Base-by-base conservation (phyloP, 2,888 invertebrate species). In the Brenthis hecate region DNA sequence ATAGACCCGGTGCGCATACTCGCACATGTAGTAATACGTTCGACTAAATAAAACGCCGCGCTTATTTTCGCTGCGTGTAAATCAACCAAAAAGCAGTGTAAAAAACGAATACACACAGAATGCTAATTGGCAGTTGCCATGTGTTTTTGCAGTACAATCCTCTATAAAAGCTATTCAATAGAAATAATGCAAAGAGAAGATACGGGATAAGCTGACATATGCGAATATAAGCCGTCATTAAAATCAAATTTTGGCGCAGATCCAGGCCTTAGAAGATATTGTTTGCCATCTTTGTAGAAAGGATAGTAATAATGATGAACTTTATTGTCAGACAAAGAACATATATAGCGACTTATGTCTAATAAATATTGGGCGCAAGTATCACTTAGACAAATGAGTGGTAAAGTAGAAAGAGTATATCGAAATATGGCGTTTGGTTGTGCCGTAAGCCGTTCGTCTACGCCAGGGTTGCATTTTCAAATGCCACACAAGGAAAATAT, bases 141-240 rank as follows among this genome's bases (percentile, higher is more conserved):
- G 68, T 70, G 16, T 66, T 64, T 68, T 68, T 70, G 62, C 63
- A 57, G 51, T 60, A 60, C 51, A 53, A 50, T 56, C 61, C 68
- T 70, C 67, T 70, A 69, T 70, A 71, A 73, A 70, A 73, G 71
- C 73, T 71, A 72, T 73, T 73, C 72, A 73, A 71, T 75, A 72
- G 73, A 70, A 74, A 74, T 67, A 73, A 71, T 72, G 71, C 74
- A 73, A 74, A 79, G 76, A 81, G 75, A 80, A 81, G 81, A 83
- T 79, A 80, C 78, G 78, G 83, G 83, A 80, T 82, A 80, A 85
- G 74, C 80, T 81, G 82, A 86, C 85, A 83, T 87, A 88, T 85
- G 86, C 81, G 85, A 85, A 81, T 86, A 88, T 88, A 87, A 88
- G 87, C 81, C 88, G 88, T 88, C 88, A 91, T 92, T 92, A 91